phyloP scores from a whole-genome alignment of 2,888 invertebrate genomes.

The Iselma pallidipennis region DNA sequence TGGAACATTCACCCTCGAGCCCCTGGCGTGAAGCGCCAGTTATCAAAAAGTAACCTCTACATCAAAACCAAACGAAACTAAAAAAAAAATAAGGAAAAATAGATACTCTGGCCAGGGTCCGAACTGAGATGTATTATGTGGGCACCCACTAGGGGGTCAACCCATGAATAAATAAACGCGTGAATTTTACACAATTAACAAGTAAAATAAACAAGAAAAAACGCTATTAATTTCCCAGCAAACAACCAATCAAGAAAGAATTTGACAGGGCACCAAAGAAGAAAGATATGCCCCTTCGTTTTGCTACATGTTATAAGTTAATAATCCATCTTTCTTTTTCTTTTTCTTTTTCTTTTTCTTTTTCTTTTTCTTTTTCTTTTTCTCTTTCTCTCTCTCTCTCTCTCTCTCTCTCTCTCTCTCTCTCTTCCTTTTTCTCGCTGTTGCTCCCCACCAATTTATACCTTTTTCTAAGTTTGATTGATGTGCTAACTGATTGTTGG shows the following conservation, averaged over 20 bases:
- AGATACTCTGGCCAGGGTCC: slow-evolving; percentile 45
- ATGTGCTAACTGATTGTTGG: slow-evolving; percentile 56
- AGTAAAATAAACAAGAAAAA: slow-evolving; percentile 56
- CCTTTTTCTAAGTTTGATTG: slow-evolving; percentile 45
- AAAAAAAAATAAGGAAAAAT: slow-evolving; percentile 34
- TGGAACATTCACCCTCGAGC: neutral
- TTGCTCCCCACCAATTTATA: no score
- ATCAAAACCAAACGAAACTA: neutral
- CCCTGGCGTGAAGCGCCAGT: slow-evolving; percentile 25
- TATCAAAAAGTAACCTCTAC: slow-evolving; percentile 33
- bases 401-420: no score
- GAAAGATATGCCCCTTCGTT: no score
- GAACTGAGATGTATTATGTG: slow-evolving; percentile 53
- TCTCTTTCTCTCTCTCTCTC: no score
- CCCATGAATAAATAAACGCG: slow-evolving; percentile 59
- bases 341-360: no score
- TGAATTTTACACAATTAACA: slow-evolving; percentile 60
- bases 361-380: no score
- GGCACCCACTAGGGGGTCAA: slow-evolving; percentile 52
- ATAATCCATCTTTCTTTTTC: neutral
- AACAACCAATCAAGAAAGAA: slow-evolving; percentile 56
- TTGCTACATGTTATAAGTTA: slow-evolving; percentile 7
- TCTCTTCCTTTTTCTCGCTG: slow-evolving; percentile 6
- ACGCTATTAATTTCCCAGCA: slow-evolving; percentile 54
- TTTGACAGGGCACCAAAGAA: slow-evolving; percentile 46